These are phyloP conservation scores for Formica exsecta DNA, from an alignment of 1,140 invertebrate species.

Conservation along the genomic window DNA sequence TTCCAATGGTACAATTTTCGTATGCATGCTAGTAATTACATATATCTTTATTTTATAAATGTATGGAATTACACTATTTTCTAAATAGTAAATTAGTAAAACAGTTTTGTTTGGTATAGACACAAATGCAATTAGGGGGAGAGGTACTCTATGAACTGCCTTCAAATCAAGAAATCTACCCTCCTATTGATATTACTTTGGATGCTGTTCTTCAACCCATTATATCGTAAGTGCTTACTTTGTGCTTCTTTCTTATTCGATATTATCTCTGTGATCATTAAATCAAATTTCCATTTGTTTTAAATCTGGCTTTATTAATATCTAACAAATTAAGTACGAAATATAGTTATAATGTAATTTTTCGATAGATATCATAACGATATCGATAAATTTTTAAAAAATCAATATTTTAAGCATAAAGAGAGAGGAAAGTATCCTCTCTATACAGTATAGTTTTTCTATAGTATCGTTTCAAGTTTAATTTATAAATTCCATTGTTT, in stretches of 20 bases:
- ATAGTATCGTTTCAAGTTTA: constrained; percentile 19
- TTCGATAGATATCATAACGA: constrained; percentile 6
- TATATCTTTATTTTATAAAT: constrained; percentile 33
- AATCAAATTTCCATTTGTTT: constrained; percentile 34
- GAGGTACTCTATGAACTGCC: constrained; percentile 84
- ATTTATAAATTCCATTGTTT: constrained; percentile 72
- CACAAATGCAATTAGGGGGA: constrained; percentile 85
- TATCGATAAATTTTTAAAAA: neutral
- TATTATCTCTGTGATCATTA: constrained; percentile 13
- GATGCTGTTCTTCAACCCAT: constrained; percentile 86
- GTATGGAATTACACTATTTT: constrained; percentile 43
- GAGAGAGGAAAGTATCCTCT: constrained; percentile 6
- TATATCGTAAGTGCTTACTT: constrained; percentile 85
- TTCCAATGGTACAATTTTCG: neutral
- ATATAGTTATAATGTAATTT: constrained; percentile 9
- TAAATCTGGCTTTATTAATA: constrained; percentile 70
- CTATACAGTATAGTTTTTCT: neutral
- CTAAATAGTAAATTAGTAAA: constrained; percentile 78
- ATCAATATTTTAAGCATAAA: constrained; percentile 18
- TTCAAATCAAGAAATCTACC: constrained; percentile 85
- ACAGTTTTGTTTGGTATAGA: constrained; percentile 83
- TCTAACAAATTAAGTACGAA: constrained; percentile 51
- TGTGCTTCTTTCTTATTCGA: constrained; percentile 44
- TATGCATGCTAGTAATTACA: constrained; percentile 23
- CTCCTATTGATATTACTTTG: constrained; percentile 83